Conservation (phyloP, 2,797 vertebrate genomes). For the Lepidocolaptes lacrymiger region DNA sequence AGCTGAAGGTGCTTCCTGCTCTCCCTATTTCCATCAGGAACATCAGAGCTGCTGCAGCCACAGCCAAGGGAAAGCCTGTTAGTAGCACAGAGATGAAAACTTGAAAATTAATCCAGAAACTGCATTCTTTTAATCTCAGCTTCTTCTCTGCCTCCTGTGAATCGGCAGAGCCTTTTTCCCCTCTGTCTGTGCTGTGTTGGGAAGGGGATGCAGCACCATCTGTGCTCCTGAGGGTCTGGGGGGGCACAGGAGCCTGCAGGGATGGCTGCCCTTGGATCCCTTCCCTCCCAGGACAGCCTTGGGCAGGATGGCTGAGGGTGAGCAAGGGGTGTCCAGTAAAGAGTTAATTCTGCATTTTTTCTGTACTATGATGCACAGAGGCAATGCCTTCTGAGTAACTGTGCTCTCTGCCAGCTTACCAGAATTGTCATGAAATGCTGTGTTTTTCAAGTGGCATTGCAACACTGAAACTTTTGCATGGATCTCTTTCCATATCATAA, state of each 20-base stretch:
- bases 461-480: not conserved
- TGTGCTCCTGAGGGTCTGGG: rapidly evolving
- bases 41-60: not conserved
- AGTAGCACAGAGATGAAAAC: not conserved
- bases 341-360: not conserved
- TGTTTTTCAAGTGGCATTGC: not conserved
- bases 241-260: not conserved
- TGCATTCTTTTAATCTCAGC: not conserved
- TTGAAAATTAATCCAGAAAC: not conserved
- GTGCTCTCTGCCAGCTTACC: not conserved
- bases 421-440: not conserved
- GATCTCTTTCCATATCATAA: not conserved
- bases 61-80: not conserved
- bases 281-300: not conserved
- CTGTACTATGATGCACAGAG: not conserved
- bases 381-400: not conserved
- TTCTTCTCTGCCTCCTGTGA: not conserved
- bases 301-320: not conserved
- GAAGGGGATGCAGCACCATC: not conserved
- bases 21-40: rapidly evolving
- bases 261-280: not conserved
- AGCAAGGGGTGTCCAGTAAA: not conserved
- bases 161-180: not conserved
- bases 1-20: not conserved
- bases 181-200: not conserved